Evolutionary conservation across 2,888 invertebrate genomes (phyloP), one percentile per base, ranked within the genome.

Genomic region (Lycaena phlaeas): DNA sequence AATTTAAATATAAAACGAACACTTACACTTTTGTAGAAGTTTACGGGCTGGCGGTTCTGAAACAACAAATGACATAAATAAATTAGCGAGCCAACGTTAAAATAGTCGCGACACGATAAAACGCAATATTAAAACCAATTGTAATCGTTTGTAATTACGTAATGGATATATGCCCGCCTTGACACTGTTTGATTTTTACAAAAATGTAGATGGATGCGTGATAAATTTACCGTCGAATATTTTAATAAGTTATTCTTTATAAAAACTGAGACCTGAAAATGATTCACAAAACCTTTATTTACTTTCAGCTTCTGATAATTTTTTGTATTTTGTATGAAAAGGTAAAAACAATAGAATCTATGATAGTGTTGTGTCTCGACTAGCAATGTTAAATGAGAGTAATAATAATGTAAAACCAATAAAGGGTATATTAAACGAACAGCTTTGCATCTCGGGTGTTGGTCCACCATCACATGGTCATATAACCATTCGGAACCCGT

Each of bases 81-180:
- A 22, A 27, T 18, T 14, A 40, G n/a, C 29, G 37, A 11, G 17
- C 9, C 18, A 17, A 14, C 11, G 11, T 12, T 27, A 7, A 11
- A 25, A 31, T n/a, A 4, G 14, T n/a, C 7, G 12, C 14, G 31
- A 36, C 15, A 26, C 27, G 10, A 31, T 12, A 31, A 36, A 18
- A 17, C 18, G 15, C 18, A 34, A 34, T 34, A 22, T 34, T 34
- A 38, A 40, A 48, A 42, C 36, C 40, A 36, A 37, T 41, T 36
- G 62, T 64, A 45, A 40, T 26, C 26, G 27, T 14, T 34, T 14
- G 17, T 18, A 59, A 68, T 36, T 59, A 68, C 68, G 72, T 70
- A 76, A 75, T 76, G 73, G 68, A 74, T 75, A 72, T 69, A 70
- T 64, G 64, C 39, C 59, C 59, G 60, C 76, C 75, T 76, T 76